Percentiles rank a stretch among this genome's conserved stretches.
Evolutionary conservation across 1,140 invertebrate species (phyloP).

Genomic region (Diabrotica undecimpunctata): DNA sequence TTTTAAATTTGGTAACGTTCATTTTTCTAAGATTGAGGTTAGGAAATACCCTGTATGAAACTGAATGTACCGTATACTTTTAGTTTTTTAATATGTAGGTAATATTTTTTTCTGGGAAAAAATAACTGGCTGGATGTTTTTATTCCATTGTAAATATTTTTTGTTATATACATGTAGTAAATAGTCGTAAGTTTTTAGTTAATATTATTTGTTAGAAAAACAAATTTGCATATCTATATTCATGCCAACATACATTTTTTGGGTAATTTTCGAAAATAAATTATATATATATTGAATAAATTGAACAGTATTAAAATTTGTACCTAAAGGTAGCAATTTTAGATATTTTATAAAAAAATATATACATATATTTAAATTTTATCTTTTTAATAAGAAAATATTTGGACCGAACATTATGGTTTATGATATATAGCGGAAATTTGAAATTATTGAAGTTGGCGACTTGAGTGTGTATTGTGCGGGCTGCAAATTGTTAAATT

Average conservation of each 20-base stretch:
- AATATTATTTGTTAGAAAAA: conserved; percentile 36
- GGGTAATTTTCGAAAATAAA: conserved; percentile 27
- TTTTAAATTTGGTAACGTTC: too few species aligned
- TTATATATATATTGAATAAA: conserved; percentile 36
- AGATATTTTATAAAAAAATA: conserved; percentile 48
- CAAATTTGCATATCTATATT: conserved; percentile 43
- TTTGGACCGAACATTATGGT: conserved; percentile 31
- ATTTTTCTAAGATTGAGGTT: too few species aligned
- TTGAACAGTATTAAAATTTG: conserved; percentile 48
- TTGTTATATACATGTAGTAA: conserved; percentile 27
- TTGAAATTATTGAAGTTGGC: too few species aligned
- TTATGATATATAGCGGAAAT: too few species aligned
- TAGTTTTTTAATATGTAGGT: not conserved
- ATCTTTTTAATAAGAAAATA: conserved; percentile 40
- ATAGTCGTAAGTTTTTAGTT: conserved; percentile 30
- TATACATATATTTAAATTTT: conserved; percentile 43
- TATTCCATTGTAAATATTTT: conserved; percentile 30
- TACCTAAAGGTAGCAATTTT: conserved; percentile 47
- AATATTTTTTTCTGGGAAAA: conserved; percentile 5
- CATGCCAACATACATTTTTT: conserved; percentile 36
- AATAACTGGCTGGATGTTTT: conserved; percentile 24
- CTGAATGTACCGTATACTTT: too few species aligned
- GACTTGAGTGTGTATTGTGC: too few species aligned
- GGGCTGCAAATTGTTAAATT: too few species aligned
- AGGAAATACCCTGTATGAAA: too few species aligned